Conservation (phyloP, 2,888 invertebrate genomes). For the Chydorus sphaericus region DNA sequence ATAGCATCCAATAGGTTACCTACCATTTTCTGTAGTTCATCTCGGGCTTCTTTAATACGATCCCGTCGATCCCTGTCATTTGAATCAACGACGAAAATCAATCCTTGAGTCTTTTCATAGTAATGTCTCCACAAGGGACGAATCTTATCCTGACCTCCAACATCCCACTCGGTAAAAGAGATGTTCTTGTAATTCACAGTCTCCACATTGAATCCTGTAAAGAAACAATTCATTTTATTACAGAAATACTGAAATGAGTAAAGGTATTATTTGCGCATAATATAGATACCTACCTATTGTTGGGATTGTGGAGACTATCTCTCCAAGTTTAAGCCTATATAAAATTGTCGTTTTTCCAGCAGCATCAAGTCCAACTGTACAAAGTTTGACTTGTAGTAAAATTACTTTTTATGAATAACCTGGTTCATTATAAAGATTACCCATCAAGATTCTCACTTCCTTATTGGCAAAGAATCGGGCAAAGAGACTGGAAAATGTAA, state of each 20-base stretch:
- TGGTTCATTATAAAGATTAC: constrained; percentile 35
- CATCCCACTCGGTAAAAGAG: constrained; percentile 98
- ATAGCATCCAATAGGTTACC: constrained; percentile 16
- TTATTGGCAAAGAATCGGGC: constrained; percentile 91
- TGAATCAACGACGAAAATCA: constrained; percentile 95
- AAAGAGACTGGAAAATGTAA: constrained; percentile 86
- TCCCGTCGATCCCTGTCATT: constrained; percentile 93
- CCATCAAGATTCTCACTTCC: constrained; percentile 97
- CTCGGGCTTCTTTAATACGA: constrained; percentile 83
- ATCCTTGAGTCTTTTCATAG: constrained; percentile 91
- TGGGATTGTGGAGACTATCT: constrained; percentile 96
- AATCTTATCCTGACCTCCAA: constrained; percentile 97
- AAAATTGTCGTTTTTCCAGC: constrained; percentile 97
- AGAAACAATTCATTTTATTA: too few species aligned
- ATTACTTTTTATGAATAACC: not conserved
- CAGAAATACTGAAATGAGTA: too few species aligned
- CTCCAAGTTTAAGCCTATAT: constrained; percentile 91
- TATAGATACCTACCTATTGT: too few species aligned
- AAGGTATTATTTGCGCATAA: too few species aligned
- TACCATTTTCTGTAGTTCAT: constrained; percentile 84
- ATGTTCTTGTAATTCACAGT: constrained; percentile 99
- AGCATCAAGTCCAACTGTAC: constrained; percentile 81
- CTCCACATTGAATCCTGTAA: constrained; percentile 95
- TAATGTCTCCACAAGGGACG: constrained; percentile 97
- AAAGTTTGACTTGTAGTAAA: too few species aligned